Percentiles rank a stretch among this genome's conserved stretches.
Evolutionary conservation across 2,797 vertebrate genomes (phyloP).

Genomic region (Geotrypetes seraphini): DNA sequence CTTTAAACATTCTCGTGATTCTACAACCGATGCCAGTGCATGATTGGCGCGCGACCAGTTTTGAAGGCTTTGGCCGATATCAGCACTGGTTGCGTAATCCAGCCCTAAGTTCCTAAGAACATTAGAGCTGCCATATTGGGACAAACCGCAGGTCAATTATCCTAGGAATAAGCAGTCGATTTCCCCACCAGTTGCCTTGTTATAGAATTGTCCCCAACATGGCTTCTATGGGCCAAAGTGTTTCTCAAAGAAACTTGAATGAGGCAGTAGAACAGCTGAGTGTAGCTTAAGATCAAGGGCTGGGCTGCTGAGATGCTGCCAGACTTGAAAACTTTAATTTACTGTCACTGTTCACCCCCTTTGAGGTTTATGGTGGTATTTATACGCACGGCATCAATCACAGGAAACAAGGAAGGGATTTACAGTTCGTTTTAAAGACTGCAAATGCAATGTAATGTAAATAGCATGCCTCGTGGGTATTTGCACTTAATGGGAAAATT

Average conservation of each 20-base stretch:
- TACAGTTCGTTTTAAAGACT: conserved; percentile 80
- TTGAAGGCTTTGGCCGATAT: too few species aligned
- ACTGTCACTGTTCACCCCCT: conserved; percentile 70
- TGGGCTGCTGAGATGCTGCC: conserved; percentile 61
- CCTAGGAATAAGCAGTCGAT: too few species aligned
- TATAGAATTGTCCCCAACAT: too few species aligned
- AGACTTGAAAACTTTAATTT: conserved; percentile 74
- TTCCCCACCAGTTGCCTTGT: too few species aligned
- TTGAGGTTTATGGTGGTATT: conserved; percentile 77
- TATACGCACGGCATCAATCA: conserved; percentile 75
- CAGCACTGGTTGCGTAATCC: too few species aligned
- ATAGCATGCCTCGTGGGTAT: conserved; percentile 75
- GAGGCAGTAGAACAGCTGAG: conserved; percentile 16
- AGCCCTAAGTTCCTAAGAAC: too few species aligned
- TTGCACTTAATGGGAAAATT: conserved; percentile 78
- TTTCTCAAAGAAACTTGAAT: conserved; percentile 50
- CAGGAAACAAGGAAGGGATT: conserved; percentile 73
- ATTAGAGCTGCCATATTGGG: too few species aligned
- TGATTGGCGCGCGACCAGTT: too few species aligned
- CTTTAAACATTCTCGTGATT: too few species aligned
- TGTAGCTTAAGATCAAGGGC: conserved; percentile 67
- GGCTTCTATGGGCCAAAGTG: too few species aligned
- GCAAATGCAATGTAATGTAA: conserved; percentile 77
- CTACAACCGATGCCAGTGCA: too few species aligned
- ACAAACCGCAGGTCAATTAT: too few species aligned